Evolutionary conservation across 2,113 vertebrate species (phyloP).

Genomic region (Notothenia coriiceps): DNA sequence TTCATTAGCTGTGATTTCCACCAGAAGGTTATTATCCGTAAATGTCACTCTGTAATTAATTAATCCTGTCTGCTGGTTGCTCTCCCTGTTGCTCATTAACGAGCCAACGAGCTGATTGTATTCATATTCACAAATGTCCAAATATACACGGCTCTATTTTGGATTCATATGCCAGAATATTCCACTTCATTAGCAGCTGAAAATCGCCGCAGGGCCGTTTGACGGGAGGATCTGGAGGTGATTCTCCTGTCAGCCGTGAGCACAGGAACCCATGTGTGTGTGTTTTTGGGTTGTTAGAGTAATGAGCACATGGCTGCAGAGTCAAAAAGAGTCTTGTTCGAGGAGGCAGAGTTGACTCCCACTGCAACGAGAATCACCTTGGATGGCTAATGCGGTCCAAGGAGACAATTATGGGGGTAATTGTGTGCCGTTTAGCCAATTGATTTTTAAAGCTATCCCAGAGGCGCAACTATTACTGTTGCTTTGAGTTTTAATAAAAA

Average conservation of each 20-base stretch:
- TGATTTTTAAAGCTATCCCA: constrained; percentile 82
- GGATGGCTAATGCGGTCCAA: constrained; percentile 67
- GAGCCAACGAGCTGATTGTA: constrained; percentile 82
- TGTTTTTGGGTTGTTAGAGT: constrained; percentile 32
- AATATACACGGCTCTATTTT: constrained; percentile 80
- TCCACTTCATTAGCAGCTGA: constrained; percentile 74
- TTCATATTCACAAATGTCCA: constrained; percentile 82
- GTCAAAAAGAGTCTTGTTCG: constrained; percentile 36
- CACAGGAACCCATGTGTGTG: constrained; percentile 41
- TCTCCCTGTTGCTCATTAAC: constrained; percentile 82
- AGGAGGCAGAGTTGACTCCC: constrained; percentile 66
- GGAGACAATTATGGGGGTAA: constrained; percentile 77
- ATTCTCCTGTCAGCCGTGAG: constrained; percentile 28
- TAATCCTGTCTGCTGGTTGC: constrained; percentile 83
- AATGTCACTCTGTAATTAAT: constrained; percentile 87
- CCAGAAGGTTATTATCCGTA: constrained; percentile 88
- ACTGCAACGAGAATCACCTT: constrained; percentile 72
- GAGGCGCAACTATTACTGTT: constrained; percentile 79
- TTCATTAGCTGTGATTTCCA: constrained; percentile 81
- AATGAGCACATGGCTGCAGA: constrained; percentile 45
- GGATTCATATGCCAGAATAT: constrained; percentile 69
- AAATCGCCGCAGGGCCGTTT: constrained; percentile 64
- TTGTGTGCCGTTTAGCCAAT: constrained; percentile 82
- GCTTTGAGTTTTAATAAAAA: constrained; percentile 83
- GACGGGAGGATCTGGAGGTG: constrained; percentile 53